Percentiles rank a stretch among this genome's conserved stretches.
phyloP scores from a whole-genome alignment of 2,113 vertebrate genomes.

The Crotalus viridis region DNA sequence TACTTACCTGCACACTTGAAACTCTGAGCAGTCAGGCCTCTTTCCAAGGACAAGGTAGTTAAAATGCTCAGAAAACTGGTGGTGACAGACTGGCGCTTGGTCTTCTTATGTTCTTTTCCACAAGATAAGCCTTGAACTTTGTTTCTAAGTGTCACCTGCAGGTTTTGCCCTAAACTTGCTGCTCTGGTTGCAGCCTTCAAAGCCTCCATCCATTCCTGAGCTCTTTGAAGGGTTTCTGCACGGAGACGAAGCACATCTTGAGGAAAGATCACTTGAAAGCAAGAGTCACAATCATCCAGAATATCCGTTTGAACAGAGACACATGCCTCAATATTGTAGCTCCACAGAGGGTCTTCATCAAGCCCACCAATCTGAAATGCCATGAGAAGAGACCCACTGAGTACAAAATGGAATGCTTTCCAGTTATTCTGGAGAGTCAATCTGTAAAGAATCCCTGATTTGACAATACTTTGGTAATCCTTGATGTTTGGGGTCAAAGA shows the following conservation, averaged over 20 bases:
- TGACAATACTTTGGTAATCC: conserved; percentile 81
- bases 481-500: conserved; percentile 59
- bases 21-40: conserved; percentile 94
- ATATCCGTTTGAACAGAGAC: conserved; percentile 78
- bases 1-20: conserved; percentile 95
- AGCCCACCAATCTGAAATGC: conserved; percentile 85
- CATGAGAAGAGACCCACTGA: conserved; percentile 81
- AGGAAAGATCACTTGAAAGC: conserved; percentile 88
- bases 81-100: conserved; percentile 91
- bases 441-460: conserved; percentile 85
- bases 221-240: conserved; percentile 81
- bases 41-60: conserved; percentile 90
- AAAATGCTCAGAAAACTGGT: conserved; percentile 96
- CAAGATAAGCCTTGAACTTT: conserved; percentile 72
- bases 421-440: conserved; percentile 89
- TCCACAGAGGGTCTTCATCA: conserved; percentile 83
- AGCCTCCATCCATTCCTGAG: conserved; percentile 88
- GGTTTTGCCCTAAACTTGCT: conserved; percentile 69
- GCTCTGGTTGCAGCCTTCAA: conserved; percentile 75
- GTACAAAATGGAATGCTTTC: conserved; percentile 90
- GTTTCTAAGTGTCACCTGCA: conserved; percentile 78
- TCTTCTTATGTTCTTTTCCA: conserved; percentile 66
- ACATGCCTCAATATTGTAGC: conserved; percentile 81
- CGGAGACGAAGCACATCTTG: conserved; percentile 84
- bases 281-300: conserved; percentile 77